Percentiles rank a stretch among this genome's conserved stretches.
Conservation (phyloP, 1,140 invertebrate species). For the Drosophila bocki region DNA sequence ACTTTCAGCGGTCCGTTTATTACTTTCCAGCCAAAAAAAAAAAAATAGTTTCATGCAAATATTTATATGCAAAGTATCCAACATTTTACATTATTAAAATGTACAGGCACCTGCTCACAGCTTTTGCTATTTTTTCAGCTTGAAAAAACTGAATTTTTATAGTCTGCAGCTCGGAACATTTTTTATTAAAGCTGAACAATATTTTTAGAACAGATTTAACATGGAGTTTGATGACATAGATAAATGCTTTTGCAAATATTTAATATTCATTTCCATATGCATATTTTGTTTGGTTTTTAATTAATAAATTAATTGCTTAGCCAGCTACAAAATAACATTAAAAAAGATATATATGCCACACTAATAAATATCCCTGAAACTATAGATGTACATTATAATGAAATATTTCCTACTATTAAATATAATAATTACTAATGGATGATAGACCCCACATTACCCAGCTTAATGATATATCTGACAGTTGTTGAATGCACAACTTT, state of each 20-base stretch:
- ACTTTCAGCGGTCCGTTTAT: conserved; percentile 35
- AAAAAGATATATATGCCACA: too few relatives aligned
- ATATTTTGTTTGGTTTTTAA: conserved; percentile 4
- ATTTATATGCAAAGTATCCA: conserved; percentile 32
- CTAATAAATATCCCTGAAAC: neutral
- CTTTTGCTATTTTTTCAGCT: conserved; percentile 1
- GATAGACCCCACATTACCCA: neutral
- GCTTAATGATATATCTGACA: conserved; percentile 33
- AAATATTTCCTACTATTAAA: neutral
- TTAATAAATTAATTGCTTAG: conserved; percentile 18
- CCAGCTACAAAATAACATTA: neutral
- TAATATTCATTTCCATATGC: conserved; percentile 16
- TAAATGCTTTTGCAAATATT: conserved; percentile 1
- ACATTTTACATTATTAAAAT: conserved; percentile 48
- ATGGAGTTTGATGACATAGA: neutral
- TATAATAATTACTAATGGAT: conserved; percentile 13
- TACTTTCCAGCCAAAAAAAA: conserved; percentile 13
- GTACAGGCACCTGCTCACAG: conserved; percentile 12
- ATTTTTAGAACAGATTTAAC: conserved; percentile 8
- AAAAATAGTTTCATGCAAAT: conserved; percentile 29
- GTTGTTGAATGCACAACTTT: conserved; percentile 25
- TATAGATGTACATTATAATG: neutral
- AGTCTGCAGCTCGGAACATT: neutral
- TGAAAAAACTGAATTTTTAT: conserved; percentile 26
- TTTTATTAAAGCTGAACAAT: conserved; percentile 2